Percentiles rank a stretch among this genome's conserved stretches.
Conservation (phyloP, 1,140 invertebrate species). For the Bombus consobrinus region DNA sequence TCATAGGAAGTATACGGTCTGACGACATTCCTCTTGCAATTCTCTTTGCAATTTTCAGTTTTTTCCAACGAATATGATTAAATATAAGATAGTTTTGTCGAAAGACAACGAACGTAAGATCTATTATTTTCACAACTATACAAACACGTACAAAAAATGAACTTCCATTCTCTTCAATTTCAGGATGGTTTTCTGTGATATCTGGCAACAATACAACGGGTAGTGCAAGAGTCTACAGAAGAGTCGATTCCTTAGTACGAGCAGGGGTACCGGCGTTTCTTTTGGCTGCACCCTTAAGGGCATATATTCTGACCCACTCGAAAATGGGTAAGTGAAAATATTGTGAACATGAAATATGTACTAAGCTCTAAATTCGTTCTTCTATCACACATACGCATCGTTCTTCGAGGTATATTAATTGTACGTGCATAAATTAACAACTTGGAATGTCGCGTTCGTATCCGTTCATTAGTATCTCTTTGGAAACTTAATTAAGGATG, state of each 20-base stretch:
- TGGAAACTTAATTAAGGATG: background rate
- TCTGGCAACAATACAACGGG: slow-evolving; percentile 79
- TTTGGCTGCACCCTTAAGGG: slow-evolving; percentile 79
- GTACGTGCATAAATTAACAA: background rate
- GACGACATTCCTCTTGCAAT: background rate
- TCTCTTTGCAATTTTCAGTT: background rate
- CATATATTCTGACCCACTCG: slow-evolving; percentile 80
- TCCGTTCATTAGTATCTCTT: background rate
- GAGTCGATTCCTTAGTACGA: slow-evolving; percentile 80
- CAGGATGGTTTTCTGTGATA: slow-evolving; percentile 84
- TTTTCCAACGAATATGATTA: background rate
- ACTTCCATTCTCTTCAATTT: slow-evolving; percentile 55
- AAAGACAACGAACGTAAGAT: background rate
- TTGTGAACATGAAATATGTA: too few relatives aligned
- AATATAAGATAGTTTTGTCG: background rate
- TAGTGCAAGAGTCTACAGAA: slow-evolving; percentile 79
- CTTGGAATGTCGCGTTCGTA: background rate
- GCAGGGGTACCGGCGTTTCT: slow-evolving; percentile 80
- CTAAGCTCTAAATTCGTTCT: background rate
- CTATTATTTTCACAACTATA: background rate
- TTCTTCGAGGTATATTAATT: background rate
- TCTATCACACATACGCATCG: background rate
- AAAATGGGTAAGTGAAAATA: slow-evolving; percentile 80
- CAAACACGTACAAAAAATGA: background rate
- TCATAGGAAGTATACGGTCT: background rate